These are phyloP conservation scores for Diarsia rubi DNA, from an alignment of 2,888 invertebrate species.

Conservation along the genomic window DNA sequence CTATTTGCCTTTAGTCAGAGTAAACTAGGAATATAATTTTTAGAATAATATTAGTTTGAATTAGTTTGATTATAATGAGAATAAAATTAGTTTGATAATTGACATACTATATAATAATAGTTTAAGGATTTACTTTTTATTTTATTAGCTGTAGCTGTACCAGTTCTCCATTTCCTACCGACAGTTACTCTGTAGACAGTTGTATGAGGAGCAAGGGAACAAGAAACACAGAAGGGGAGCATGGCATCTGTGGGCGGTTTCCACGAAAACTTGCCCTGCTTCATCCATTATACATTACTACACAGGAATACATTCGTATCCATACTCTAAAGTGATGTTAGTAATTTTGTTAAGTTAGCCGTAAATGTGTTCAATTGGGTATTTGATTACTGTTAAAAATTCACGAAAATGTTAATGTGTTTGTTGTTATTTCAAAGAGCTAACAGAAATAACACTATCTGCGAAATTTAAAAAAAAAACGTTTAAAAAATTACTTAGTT, in stretches of 20 bases:
- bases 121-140: background rate
- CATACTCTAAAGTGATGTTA: constrained; percentile 4
- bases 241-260: background rate
- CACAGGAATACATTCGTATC: background rate
- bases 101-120: no score
- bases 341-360: constrained; percentile 7
- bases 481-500: no score
- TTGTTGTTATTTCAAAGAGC: no score
- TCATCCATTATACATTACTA: background rate
- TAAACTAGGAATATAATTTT: background rate
- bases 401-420: no score
- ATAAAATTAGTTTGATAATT: no score
- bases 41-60: no score
- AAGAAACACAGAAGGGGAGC: background rate
- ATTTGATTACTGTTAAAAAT: no score
- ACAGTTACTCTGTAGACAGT: background rate
- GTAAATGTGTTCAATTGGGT: constrained; percentile 17
- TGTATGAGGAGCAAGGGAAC: background rate
- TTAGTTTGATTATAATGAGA: no score
- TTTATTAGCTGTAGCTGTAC: background rate
- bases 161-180: background rate
- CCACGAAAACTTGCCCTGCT: background rate
- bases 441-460: no score
- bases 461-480: no score
- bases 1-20: background rate